Conservation (phyloP, 2,797 vertebrate species). For the Fistularia commersonii region DNA sequence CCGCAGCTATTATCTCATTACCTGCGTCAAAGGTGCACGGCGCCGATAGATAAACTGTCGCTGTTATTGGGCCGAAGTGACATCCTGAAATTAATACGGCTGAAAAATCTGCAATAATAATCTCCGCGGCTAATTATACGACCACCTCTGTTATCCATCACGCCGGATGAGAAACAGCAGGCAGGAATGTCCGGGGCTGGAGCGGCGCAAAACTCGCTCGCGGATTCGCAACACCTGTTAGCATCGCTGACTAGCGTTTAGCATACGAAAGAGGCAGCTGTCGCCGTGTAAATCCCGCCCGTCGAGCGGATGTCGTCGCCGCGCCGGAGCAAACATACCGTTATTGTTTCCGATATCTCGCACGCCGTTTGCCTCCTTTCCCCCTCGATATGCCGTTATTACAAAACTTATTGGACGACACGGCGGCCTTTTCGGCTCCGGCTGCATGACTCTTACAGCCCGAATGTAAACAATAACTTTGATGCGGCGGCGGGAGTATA, state of each 20-base stretch:
- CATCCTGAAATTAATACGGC: too few species aligned
- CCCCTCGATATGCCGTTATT: constrained; percentile 19
- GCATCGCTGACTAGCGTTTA: constrained; percentile 21
- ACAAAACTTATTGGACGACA: constrained; percentile 16
- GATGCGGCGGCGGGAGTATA: constrained; percentile 50
- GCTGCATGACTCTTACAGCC: constrained; percentile 44
- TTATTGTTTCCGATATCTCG: constrained; percentile 20
- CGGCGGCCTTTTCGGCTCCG: constrained; percentile 29
- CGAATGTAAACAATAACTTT: constrained; percentile 63
- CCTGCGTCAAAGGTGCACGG: too few species aligned
- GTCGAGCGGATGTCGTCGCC: constrained; percentile 10
- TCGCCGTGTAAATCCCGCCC: constrained; percentile 28
- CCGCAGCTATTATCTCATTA: too few species aligned
- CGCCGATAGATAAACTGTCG: too few species aligned
- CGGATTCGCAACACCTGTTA: too few species aligned
- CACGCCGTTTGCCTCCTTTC: constrained; percentile 21
- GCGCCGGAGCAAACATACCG: constrained; percentile 2
- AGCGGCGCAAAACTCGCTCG: too few species aligned
- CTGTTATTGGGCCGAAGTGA: too few species aligned
- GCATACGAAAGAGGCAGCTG: constrained; percentile 39
- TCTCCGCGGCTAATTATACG: too few species aligned
- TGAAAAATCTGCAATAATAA: too few species aligned
- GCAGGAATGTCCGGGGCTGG: too few species aligned
- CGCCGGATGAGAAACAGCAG: too few species aligned
- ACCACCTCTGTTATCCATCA: too few species aligned